Evolutionary conservation across 1,140 invertebrate species (phyloP).

Genomic region (Penaeus vannamei): DNA sequence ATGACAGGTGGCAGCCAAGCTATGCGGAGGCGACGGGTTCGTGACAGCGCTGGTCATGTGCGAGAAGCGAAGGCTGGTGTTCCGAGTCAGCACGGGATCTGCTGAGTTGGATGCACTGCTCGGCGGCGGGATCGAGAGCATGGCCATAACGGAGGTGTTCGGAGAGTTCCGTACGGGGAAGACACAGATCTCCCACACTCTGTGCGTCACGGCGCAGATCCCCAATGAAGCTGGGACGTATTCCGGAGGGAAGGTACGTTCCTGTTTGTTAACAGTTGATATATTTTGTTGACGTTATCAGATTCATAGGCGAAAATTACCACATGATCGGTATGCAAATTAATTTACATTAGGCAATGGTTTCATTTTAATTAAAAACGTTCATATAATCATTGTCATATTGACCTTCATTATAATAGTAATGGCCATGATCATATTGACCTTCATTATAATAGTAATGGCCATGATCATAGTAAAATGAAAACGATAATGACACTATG

Average conservation of each 20-base stretch:
- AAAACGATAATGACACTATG: too few relatives aligned
- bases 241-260: slow-evolving; percentile 85
- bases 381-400: not conserved
- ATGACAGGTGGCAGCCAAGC: slow-evolving; percentile 61
- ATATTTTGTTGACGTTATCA: not conserved
- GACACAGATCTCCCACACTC: slow-evolving; percentile 84
- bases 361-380: too few relatives aligned
- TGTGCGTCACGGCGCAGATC: slow-evolving; percentile 85
- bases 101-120: slow-evolving; percentile 94
- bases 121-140: slow-evolving; percentile 98
- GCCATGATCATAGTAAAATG: too few relatives aligned
- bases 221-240: slow-evolving; percentile 78
- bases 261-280: not conserved
- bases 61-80: slow-evolving; percentile 81
- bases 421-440: too few relatives aligned
- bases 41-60: slow-evolving; percentile 83
- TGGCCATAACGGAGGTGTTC: slow-evolving; percentile 99
- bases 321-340: too few relatives aligned
- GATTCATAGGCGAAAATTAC: not conserved
- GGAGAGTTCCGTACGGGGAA: slow-evolving; percentile 94
- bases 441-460: not conserved
- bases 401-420: not conserved
- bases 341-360: too few relatives aligned
- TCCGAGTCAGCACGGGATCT: slow-evolving; percentile 86
- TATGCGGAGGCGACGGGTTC: slow-evolving; percentile 75